phyloP scores from a whole-genome alignment of 1,140 invertebrate species.

The Anastatus disparis region DNA sequence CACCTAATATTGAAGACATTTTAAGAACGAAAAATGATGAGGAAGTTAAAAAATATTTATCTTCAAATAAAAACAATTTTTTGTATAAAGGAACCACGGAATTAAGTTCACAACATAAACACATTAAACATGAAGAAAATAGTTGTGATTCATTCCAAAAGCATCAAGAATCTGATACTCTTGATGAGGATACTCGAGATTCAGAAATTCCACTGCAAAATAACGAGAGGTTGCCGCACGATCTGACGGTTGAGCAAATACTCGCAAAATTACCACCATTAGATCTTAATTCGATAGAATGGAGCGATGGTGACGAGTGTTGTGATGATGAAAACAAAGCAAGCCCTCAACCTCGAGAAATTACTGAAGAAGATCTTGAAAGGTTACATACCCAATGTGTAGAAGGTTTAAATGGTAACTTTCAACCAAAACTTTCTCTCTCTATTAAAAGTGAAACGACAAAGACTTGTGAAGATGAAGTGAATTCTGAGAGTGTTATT shows the following conservation, averaged over 20 bases:
- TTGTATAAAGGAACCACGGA: slow-evolving; percentile 39
- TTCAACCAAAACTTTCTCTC: slow-evolving; percentile 53
- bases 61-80: slow-evolving; percentile 65
- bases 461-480: slow-evolving; percentile 44
- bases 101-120: slow-evolving; percentile 25
- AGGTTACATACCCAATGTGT: slow-evolving; percentile 58
- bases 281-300: slow-evolving; percentile 69
- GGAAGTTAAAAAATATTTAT: slow-evolving; percentile 71
- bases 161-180: slow-evolving; percentile 30
- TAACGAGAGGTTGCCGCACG: slow-evolving; percentile 38
- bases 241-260: slow-evolving; percentile 69
- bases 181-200: slow-evolving; percentile 34
- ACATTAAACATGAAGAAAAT: slow-evolving; percentile 36
- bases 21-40: slow-evolving; percentile 56
- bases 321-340: slow-evolving; percentile 50
- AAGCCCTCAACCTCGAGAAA: slow-evolving; percentile 44
- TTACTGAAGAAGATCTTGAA: slow-evolving; percentile 54
- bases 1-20: slow-evolving; percentile 58
- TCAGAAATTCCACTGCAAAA: slow-evolving; percentile 36
- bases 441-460: slow-evolving; percentile 40
- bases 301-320: slow-evolving; percentile 60
- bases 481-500: slow-evolving; percentile 40
- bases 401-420: slow-evolving; percentile 64
- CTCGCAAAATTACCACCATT: slow-evolving; percentile 73
- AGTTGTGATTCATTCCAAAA: slow-evolving; percentile 31